Percentiles rank a stretch among this genome's conserved stretches.
These are phyloP conservation scores for Chionodraco myersi DNA, from an alignment of 2,113 vertebrate genomes.

Conservation along the genomic window DNA sequence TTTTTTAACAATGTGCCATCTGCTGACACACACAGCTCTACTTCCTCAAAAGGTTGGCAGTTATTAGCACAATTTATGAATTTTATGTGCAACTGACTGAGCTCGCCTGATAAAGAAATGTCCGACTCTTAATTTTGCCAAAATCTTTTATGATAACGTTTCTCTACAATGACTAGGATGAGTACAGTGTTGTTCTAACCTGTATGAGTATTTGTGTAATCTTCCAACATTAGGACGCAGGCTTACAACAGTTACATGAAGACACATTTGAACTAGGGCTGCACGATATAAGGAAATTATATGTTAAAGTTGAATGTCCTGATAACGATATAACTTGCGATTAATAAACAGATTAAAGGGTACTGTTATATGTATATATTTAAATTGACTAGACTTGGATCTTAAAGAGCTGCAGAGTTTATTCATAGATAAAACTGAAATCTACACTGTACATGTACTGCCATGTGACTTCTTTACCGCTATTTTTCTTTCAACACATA, in stretches of 20 bases:
- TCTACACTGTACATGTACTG: too few species aligned
- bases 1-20: neutral
- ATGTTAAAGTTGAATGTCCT: too few species aligned
- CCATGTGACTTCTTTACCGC: too few species aligned
- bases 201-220: neutral
- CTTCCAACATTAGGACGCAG: constrained; percentile 19
- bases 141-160: neutral
- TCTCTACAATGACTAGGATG: neutral
- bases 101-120: neutral
- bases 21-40: neutral
- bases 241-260: neutral
- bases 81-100: neutral
- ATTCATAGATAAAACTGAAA: too few species aligned
- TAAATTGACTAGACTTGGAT: too few species aligned
- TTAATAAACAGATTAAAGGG: too few species aligned
- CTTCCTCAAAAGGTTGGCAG: constrained; percentile 43
- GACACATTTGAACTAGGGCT: neutral
- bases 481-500: too few species aligned
- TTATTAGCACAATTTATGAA: constrained; percentile 79
- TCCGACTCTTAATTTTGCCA: neutral
- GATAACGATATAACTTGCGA: too few species aligned
- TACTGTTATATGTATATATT: too few species aligned
- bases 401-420: too few species aligned
- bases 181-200: neutral
- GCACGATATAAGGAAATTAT: too few species aligned